Conservation (phyloP, 2,888 invertebrate genomes). For the Epirrhoe alternata region DNA sequence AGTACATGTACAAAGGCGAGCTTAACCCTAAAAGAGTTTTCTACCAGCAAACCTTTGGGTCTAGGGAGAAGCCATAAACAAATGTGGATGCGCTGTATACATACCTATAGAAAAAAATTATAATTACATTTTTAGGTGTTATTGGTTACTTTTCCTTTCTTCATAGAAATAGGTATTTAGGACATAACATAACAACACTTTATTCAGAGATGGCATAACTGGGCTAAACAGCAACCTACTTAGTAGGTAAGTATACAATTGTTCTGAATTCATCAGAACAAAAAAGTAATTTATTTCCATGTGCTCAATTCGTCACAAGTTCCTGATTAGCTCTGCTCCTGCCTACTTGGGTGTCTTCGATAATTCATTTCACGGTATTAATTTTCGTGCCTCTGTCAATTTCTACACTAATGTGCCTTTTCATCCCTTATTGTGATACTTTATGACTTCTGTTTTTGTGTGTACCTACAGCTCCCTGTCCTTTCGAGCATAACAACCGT, state of each 20-base stretch:
- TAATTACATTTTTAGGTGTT: too few species aligned
- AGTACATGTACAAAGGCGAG: too few species aligned
- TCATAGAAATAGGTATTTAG: too few species aligned
- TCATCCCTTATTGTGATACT: conserved; percentile 59
- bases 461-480: conserved; percentile 25
- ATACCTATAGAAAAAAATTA: too few species aligned
- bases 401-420: conserved; percentile 56
- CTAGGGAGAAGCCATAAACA: too few species aligned
- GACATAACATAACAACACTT: too few species aligned
- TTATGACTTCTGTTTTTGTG: conserved; percentile 43
- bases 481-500: conserved; percentile 22
- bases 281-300: conserved; percentile 29
- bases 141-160: too few species aligned
- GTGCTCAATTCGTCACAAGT: conserved; percentile 46
- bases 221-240: too few species aligned
- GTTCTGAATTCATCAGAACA: conserved; percentile 16
- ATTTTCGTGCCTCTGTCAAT: conserved; percentile 59
- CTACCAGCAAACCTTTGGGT: too few species aligned
- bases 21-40: too few species aligned
- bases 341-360: conserved; percentile 73
- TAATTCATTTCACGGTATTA: conserved; percentile 71
- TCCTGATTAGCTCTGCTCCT: conserved; percentile 58
- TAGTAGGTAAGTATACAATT: conserved; percentile 2
- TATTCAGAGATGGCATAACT: too few species aligned
- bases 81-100: too few species aligned